phyloP scores from a whole-genome alignment of 2,797 vertebrate genomes.

The Kryptolebias ocellatus region DNA sequence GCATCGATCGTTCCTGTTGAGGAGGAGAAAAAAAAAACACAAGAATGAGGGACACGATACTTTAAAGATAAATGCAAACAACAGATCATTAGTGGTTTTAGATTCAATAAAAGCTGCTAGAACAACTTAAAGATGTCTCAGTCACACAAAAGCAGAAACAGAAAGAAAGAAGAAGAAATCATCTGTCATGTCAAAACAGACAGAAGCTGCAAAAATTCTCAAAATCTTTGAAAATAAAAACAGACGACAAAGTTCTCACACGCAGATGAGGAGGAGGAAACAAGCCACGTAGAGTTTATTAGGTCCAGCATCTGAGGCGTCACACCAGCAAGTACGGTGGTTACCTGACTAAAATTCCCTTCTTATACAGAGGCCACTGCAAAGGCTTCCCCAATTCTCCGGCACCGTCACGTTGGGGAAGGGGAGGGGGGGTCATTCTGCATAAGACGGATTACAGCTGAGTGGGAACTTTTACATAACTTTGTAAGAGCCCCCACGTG shows the following conservation, averaged over 20 bases:
- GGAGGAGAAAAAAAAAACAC: slow-evolving; percentile 25
- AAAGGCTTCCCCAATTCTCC: slow-evolving; percentile 40
- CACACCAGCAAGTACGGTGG: slow-evolving; percentile 45
- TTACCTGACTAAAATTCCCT: slow-evolving; percentile 47
- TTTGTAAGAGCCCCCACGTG: slow-evolving; percentile 50
- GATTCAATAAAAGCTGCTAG: slow-evolving; percentile 24
- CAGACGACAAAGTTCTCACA: slow-evolving; percentile 32
- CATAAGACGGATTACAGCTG: slow-evolving; percentile 72
- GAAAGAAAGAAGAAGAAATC: slow-evolving; percentile 22
- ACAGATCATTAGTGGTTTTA: neutral
- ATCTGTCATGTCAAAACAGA: slow-evolving; percentile 10
- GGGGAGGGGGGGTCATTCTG: slow-evolving; percentile 38
- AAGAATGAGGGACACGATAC: neutral
- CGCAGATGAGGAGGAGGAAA: slow-evolving; percentile 23
- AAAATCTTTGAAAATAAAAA: slow-evolving; percentile 5
- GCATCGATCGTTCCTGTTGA: slow-evolving; percentile 85
- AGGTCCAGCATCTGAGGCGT: slow-evolving; percentile 26
- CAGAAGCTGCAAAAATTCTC: slow-evolving; percentile 27
- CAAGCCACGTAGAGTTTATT: slow-evolving; percentile 1
- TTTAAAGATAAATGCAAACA: slow-evolving; percentile 9
- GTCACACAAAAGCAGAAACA: slow-evolving; percentile 26
- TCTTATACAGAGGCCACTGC: slow-evolving; percentile 66
- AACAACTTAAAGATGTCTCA: slow-evolving; percentile 23
- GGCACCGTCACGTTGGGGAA: slow-evolving; percentile 63
- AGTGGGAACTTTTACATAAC: slow-evolving; percentile 68